Base-by-base conservation (phyloP, 1,140 invertebrate species). In the Brachionus plicatilis region DNA sequence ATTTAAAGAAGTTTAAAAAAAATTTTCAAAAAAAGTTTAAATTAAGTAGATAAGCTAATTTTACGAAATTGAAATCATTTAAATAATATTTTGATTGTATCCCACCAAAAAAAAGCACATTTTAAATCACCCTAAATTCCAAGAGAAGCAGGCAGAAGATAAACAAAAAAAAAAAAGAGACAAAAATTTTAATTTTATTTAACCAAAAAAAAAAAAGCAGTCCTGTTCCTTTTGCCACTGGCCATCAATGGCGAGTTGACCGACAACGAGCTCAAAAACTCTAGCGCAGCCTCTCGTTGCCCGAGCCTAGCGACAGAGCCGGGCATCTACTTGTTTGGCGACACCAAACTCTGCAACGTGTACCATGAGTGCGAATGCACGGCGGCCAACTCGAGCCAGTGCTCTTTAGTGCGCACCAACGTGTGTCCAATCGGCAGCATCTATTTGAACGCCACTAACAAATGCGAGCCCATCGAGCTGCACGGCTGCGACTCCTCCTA, bases 301-400 rank as follows among this genome's bases (percentile, higher is more conserved):
- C 82, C 82, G 0, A 8, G 14, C 8, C 12, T 1, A n/a, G 37
- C n/a, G 14, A 8, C 3, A 0, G 17, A 53, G 14, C 68, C 82
- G 0, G 60, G 66, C 41, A 45, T 72, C 29, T 68, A 53, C 33
- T 4, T 70, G 7, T 84, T 70, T n/a, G 17, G 17, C 9, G 83
- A 84, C 17, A 72, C 56, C 24, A 75, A 65, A 41, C 45, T 84
- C n/a, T 84, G 83, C 45, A 84, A 84, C 76, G 83, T 76, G 41
- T 84, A 84, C 27, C 83, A 84, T 78, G 45, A 76, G 47, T 84
- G 83, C n/a, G 45, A 84, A 8, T 84, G 83, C n/a, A 41, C 4
- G 24, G 24, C n/a, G 6, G 47, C 3, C 33, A 50, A 41, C 12
- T 70, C 66, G 20, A 29, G 37, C 11, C n/a, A 66, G 3, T 83